These are phyloP conservation scores for Folsomia candida DNA, from an alignment of 2,888 invertebrate species.

Conservation along the genomic window DNA sequence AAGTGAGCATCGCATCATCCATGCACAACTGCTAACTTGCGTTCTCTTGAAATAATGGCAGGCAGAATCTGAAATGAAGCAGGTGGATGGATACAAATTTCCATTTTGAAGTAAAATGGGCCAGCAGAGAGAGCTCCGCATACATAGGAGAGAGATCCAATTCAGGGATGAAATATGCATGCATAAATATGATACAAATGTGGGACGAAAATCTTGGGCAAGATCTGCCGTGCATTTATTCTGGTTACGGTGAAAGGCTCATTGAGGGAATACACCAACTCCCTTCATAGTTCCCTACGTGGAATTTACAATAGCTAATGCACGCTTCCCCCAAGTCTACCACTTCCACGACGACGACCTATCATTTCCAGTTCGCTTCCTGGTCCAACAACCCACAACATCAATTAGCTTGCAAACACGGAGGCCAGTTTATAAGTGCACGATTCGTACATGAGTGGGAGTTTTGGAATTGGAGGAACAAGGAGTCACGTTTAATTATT, in stretches of 20 bases:
- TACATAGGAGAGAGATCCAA: too few species aligned
- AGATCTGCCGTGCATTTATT: neutral
- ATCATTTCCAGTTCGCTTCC: neutral
- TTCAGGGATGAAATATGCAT: conserved; percentile 14
- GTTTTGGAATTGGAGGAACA: too few species aligned
- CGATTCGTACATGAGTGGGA: neutral
- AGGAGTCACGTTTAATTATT: neutral
- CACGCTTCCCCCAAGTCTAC: too few species aligned
- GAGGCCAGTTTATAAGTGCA: neutral
- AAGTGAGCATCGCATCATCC: too few species aligned
- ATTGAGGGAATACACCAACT: conserved; percentile 1
- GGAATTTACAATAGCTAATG: too few species aligned
- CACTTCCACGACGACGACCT: neutral
- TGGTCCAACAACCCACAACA: neutral
- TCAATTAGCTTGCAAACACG: neutral
- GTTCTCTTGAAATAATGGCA: conserved; percentile 5
- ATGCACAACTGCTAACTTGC: too few species aligned
- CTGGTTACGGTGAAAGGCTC: neutral
- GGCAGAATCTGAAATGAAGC: conserved; percentile 9
- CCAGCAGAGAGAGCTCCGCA: conserved; percentile 9
- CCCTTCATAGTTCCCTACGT: neutral
- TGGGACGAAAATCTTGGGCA: neutral
- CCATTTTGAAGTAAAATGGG: conserved; percentile 15
- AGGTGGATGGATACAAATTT: conserved; percentile 8
- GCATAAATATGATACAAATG: neutral